Base-by-base conservation (phyloP, 2,113 vertebrate genomes). In the Platichthys flesus region DNA sequence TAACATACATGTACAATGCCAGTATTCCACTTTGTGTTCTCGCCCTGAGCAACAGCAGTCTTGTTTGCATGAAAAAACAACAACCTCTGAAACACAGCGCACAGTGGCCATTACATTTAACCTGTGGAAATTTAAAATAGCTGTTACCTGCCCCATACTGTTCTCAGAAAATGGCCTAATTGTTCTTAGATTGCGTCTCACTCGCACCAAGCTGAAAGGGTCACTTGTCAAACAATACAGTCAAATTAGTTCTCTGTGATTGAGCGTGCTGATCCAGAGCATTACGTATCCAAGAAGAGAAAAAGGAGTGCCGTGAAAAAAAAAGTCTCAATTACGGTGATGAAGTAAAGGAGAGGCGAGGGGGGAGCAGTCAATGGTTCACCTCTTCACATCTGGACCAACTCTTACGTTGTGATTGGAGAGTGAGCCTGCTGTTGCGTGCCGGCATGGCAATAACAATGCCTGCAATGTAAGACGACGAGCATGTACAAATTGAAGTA, bases 201-300 rank as follows among this genome's bases (percentile, higher is more conserved):
- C 90, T 93, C 90, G 86, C 89, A 90, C 91, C 86, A 87, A 94
- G 93, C 93, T 81, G 87, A 76, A 92, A 92, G 90, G 88, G 90
- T 94, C 90, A 93, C 78, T 90, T 89, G 79, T 94, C 92, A 95
- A 95, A 96, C 92, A 96, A 90, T 90, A 93, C 90, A 86, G 89
- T 93, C 89, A 95, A 91, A 93, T 94, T 94, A 95, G 89, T 92
- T 91, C 93, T 92, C 91, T 96, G 93, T 94, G 94, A 94, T 92
- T 95, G 94, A 91, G 89, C 90, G 65, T 84, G 87, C 83, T 72
- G 91, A 93, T 94, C 90, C 91, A 93, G 87, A 82, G 92, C 90
- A 93, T 91, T 91, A 93, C 88, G 89, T 91, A 90, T 28, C 70
- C 88, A 90, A 82, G 84, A 93, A 94, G 94, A 93, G 88, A 93